Evolutionary conservation across 2,113 vertebrate genomes (phyloP).

Genomic region (Lanius collurio): DNA sequence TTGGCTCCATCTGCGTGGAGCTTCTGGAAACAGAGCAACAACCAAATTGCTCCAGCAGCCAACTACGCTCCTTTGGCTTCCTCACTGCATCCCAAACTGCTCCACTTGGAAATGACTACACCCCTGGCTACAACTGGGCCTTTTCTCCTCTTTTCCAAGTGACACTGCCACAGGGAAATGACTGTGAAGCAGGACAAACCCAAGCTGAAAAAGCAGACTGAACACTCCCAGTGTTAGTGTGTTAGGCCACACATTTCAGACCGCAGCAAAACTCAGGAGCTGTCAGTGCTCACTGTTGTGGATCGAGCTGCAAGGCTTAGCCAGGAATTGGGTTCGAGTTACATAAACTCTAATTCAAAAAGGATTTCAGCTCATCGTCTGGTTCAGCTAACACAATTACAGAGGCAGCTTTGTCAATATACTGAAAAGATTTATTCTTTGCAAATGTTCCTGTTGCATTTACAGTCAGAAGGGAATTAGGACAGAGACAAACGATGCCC

Average conservation of each 20-base stretch:
- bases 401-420: conserved; percentile 47
- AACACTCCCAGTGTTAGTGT: neutral
- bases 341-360: conserved; percentile 37
- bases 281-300: neutral
- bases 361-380: conserved; percentile 10
- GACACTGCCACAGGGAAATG: neutral
- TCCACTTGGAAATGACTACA: neutral
- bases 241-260: neutral
- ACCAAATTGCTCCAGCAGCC: neutral
- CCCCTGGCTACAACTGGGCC: neutral
- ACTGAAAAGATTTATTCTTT: conserved; percentile 28
- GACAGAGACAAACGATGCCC: neutral
- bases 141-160: neutral
- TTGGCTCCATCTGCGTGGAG: rapidly evolving
- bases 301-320: neutral
- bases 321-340: conserved; percentile 22
- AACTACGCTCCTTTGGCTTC: neutral
- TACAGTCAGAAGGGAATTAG: neutral
- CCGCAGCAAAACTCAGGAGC: neutral
- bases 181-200: neutral
- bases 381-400: conserved; percentile 41
- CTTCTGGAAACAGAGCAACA: neutral
- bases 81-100: rapidly evolving
- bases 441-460: neutral
- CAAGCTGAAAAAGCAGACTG: neutral